Base-by-base conservation (phyloP, 2,888 invertebrate genomes). In the Gisinianus flammeolus region DNA sequence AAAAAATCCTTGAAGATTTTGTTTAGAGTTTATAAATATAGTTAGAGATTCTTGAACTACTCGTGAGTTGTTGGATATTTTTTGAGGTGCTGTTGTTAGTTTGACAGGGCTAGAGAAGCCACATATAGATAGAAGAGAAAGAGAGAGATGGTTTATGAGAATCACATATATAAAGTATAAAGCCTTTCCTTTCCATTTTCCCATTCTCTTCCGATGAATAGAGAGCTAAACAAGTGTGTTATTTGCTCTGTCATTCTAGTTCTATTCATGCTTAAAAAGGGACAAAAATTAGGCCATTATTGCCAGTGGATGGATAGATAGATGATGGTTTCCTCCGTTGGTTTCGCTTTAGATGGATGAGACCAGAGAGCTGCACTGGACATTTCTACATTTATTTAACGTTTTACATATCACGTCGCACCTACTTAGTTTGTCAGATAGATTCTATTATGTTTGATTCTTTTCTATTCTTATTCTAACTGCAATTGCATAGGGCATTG, bases 211-310 rank as follows among this genome's bases (percentile, higher is more conserved):
- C 58, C 35, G 33, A 76, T 83, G 81, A 83, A 83, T 81, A 81
- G 83, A 78, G 81, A 81, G 80, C 82, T 83, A 82, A 83, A 83
- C 83, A 83, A 83, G 81, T 83, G 82, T 83, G 81, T 81, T 82
- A 82, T 83, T 83, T 82, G 83, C 83, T 82, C 82, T 83, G 82
- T 83, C 82, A 82, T 83, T 82, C 82, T 80, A 73, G 74, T 80
- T 81, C 79, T 81, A 83, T 83, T 83, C 81, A 81, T 75, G 79
- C 73, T 77, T 80, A 81, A 79, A 83, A 83, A 84, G 81, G 82
- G 81, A 83, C 82, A 82, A 79, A 84, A 83, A 84, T 84, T 84
- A 84, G 84, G 83, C 82, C 84, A 84, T 84, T 84, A 83, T 83
- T 73, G 69, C 72, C 66, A 28, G 68, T 76, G 77, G 77, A 72